phyloP scores from a whole-genome alignment of 2,797 vertebrate species.

The Periparus ater region DNA sequence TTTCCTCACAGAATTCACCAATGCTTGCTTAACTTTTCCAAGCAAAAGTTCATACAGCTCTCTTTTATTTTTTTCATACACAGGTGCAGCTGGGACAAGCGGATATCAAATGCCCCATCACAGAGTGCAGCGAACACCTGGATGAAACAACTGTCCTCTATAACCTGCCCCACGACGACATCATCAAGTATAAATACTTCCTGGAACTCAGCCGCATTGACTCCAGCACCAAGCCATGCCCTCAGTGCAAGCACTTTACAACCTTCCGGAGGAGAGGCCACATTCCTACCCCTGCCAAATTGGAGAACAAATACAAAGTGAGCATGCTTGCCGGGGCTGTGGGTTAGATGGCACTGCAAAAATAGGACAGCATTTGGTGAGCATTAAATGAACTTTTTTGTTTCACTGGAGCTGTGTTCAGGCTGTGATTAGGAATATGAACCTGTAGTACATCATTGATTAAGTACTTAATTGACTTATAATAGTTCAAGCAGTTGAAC shows the following conservation, averaged over 20 bases:
- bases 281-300: slow-evolving; percentile 81
- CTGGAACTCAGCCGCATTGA: slow-evolving; percentile 93
- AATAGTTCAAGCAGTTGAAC: background rate
- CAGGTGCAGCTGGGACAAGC: slow-evolving; percentile 90
- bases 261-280: slow-evolving; percentile 86
- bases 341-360: slow-evolving; percentile 48
- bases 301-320: slow-evolving; percentile 96
- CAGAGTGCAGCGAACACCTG: slow-evolving; percentile 91
- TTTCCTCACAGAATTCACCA: background rate
- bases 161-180: slow-evolving; percentile 87
- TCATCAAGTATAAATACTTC: slow-evolving; percentile 94
- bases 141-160: slow-evolving; percentile 88
- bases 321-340: slow-evolving; percentile 63
- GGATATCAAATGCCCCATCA: slow-evolving; percentile 90
- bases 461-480: background rate
- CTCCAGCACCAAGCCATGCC: slow-evolving; percentile 95
- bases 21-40: background rate
- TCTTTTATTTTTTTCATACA: background rate
- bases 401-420: slow-evolving; percentile 15
- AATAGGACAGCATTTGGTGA: slow-evolving; percentile 53
- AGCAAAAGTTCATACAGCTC: background rate
- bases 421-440: slow-evolving; percentile 27
- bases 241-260: slow-evolving; percentile 95
- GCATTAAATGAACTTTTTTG: slow-evolving; percentile 55
- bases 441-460: background rate